phyloP scores from a whole-genome alignment of 2,797 vertebrate genomes.

The Rhinogobio ventralis region DNA sequence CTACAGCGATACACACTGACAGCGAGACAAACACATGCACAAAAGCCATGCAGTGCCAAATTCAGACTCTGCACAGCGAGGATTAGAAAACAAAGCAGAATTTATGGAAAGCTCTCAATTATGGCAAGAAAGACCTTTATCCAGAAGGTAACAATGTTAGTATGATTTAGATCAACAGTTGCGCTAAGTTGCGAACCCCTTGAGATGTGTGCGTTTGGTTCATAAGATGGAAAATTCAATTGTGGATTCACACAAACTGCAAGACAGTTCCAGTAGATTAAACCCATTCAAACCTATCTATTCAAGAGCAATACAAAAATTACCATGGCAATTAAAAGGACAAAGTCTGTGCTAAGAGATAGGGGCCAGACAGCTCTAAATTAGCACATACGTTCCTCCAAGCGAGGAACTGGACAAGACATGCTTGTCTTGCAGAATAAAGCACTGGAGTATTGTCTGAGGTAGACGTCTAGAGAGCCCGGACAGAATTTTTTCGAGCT shows the following conservation, averaged over 20 bases:
- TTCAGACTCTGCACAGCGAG: background rate
- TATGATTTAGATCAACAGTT: constrained; percentile 23
- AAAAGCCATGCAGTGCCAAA: background rate
- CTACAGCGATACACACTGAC: background rate
- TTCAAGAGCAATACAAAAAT: constrained; percentile 39
- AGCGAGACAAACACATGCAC: background rate
- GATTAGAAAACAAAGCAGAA: background rate
- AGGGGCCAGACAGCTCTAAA: constrained; percentile 29
- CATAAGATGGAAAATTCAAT: background rate
- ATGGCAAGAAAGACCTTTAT: background rate
- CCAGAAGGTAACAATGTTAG: background rate
- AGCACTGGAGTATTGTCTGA: constrained; percentile 28
- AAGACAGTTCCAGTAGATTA: constrained; percentile 1
- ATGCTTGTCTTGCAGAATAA: constrained; percentile 54
- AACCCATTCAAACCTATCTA: constrained; percentile 34
- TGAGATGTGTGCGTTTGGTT: constrained; percentile 12
- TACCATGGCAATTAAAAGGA: constrained; percentile 53
- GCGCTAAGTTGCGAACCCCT: background rate
- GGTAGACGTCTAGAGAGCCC: constrained; percentile 25
- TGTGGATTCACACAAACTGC: background rate
- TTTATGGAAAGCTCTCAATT: constrained; percentile 27
- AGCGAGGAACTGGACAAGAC: background rate
- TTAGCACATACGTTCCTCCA: constrained; percentile 32
- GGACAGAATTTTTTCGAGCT: constrained; percentile 64
- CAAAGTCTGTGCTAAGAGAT: constrained; percentile 41